Conservation (phyloP, 2,113 vertebrate genomes). For the Chrysemys picta region DNA sequence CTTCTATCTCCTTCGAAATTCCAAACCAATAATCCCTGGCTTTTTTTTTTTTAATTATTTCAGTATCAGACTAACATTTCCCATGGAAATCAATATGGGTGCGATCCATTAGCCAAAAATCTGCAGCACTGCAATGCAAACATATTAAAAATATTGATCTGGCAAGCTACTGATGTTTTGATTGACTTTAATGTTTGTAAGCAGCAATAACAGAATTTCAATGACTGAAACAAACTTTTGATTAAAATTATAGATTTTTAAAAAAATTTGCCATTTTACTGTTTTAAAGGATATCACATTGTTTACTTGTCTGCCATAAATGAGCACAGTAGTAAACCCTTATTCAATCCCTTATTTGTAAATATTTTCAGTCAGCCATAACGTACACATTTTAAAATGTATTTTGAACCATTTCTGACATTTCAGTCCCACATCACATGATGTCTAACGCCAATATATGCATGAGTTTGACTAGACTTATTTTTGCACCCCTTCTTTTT, state of each 20-base stretch:
- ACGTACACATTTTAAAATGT: constrained; percentile 60
- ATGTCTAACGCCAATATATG: background rate
- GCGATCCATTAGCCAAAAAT: constrained; percentile 93
- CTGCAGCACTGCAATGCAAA: constrained; percentile 85
- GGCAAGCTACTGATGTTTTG: constrained; percentile 81
- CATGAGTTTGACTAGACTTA: background rate
- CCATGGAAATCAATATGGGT: constrained; percentile 94
- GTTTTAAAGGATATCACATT: constrained; percentile 75
- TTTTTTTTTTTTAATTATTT: constrained; percentile 84
- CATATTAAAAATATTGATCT: constrained; percentile 92
- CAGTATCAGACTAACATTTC: constrained; percentile 94
- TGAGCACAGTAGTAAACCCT: constrained; percentile 73
- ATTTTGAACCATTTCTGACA: constrained; percentile 46
- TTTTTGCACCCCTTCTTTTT: background rate
- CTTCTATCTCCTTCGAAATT: constrained; percentile 89
- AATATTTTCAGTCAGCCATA: constrained; percentile 64
- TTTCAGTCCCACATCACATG: constrained; percentile 47
- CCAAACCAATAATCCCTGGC: constrained; percentile 82
- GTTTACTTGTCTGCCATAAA: constrained; percentile 75
- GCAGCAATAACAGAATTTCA: constrained; percentile 87
- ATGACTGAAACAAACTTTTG: constrained; percentile 88
- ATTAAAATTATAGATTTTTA: constrained; percentile 90
- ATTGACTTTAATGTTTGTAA: constrained; percentile 88
- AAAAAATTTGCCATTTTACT: constrained; percentile 75
- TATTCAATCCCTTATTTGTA: constrained; percentile 77